Evolutionary conservation across 2,113 vertebrate species (phyloP).

Genomic region (Tragelaphus buxtoni): DNA sequence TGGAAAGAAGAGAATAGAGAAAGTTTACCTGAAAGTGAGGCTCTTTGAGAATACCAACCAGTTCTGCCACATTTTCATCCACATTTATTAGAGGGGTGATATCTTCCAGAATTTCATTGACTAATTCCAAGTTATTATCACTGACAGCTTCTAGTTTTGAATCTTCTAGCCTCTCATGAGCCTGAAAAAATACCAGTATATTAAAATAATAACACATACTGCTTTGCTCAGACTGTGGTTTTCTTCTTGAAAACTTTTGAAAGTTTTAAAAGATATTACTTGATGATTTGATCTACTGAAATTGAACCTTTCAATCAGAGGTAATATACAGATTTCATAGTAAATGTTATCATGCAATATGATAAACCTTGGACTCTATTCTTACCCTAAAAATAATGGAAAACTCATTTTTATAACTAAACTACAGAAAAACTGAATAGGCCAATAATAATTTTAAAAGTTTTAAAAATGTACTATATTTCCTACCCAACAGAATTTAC

Average conservation of each 20-base stretch:
- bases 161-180: conserved; percentile 95
- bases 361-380: not conserved
- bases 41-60: conserved; percentile 92
- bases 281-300: not conserved
- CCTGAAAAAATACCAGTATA: conserved; percentile 79
- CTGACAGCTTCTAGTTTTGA: conserved; percentile 94
- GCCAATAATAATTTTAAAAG: not conserved
- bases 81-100: conserved; percentile 86
- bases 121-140: conserved; percentile 93
- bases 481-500: not conserved
- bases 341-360: not conserved
- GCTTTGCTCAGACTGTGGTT: not conserved
- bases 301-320: conserved; percentile 9
- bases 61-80: conserved; percentile 88
- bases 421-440: not conserved
- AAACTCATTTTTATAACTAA: conserved; percentile 42
- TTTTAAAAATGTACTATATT: not conserved
- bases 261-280: conserved; percentile 11
- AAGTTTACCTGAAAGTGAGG: conserved; percentile 94
- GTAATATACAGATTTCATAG: not conserved
- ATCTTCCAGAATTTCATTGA: conserved; percentile 94
- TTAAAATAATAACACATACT: not conserved
- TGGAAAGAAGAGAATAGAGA: not conserved
- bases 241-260: conserved; percentile 7
- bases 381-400: not conserved